Evolutionary conservation across 2,888 invertebrate genomes (phyloP).

Genomic region (Lepidochitona cinerea): DNA sequence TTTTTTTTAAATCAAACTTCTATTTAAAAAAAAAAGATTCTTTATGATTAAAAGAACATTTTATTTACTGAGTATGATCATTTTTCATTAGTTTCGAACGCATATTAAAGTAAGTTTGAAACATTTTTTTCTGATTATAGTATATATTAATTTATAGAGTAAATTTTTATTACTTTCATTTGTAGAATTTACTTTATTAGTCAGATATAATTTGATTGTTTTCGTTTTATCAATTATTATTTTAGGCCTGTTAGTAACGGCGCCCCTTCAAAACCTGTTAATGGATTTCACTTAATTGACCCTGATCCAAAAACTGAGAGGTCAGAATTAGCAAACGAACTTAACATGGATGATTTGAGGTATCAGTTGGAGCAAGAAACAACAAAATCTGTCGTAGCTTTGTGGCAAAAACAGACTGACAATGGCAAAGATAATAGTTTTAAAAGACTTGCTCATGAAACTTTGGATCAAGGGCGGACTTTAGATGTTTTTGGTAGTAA

Average conservation of each 20-base stretch:
- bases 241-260: not conserved
- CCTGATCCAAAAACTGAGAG: conserved; percentile 36
- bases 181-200: no score
- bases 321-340: conserved; percentile 33
- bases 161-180: no score
- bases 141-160: no score
- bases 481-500: not conserved
- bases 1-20: no score
- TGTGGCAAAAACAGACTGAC: conserved; percentile 24
- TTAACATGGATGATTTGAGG: conserved; percentile 30
- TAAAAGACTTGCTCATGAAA: not conserved
- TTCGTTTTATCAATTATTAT: not conserved
- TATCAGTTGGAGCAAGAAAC: conserved; percentile 31
- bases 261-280: not conserved
- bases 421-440: not conserved
- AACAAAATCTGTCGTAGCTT: conserved; percentile 27
- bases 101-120: no score
- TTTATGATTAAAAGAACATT: no score
- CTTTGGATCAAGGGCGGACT: not conserved
- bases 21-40: no score
- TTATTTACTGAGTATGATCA: no score
- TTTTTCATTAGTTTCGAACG: no score
- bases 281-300: conserved; percentile 14
- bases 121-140: no score
- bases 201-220: not conserved